phyloP scores from a whole-genome alignment of 2,888 invertebrate species.

The Muscina levida region DNA sequence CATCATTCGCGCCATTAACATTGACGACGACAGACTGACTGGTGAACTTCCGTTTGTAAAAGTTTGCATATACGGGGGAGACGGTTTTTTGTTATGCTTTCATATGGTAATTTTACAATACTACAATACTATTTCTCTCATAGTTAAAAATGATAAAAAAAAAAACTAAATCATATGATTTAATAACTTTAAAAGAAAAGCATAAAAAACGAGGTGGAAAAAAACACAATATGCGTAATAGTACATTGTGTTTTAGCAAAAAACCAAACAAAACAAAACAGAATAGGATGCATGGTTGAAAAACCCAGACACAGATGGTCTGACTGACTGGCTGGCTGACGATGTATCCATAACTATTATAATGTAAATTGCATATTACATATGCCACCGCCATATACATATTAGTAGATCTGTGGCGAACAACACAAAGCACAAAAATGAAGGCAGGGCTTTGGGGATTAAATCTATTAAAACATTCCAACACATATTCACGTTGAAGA shows the following conservation, averaged over 20 bases:
- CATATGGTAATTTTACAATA: constrained; percentile 21
- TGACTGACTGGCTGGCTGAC: background rate
- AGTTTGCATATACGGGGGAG: background rate
- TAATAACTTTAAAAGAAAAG: constrained; percentile 7
- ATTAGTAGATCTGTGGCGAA: background rate
- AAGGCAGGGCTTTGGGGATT: too few relatives aligned
- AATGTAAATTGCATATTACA: constrained; percentile 37
- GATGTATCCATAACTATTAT: constrained; percentile 17
- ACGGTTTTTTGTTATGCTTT: constrained; percentile 16
- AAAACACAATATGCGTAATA: constrained; percentile 28
- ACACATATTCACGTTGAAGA: constrained; percentile 10
- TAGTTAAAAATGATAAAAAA: constrained; percentile 13
- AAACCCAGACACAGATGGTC: background rate
- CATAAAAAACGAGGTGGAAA: constrained; percentile 8
- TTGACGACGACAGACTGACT: constrained; percentile 6
- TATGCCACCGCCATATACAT: constrained; percentile 6
- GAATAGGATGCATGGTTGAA: background rate
- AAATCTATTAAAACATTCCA: constrained; percentile 35
- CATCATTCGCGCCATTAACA: background rate
- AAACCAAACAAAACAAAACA: background rate
- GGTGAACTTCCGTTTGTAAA: constrained; percentile 58
- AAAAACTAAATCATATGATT: constrained; percentile 22
- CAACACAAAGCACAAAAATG: constrained; percentile 14
- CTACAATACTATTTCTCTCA: background rate
- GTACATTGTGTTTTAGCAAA: background rate